Conservation (phyloP, 2,888 invertebrate genomes). For the Cantharis lateralis region DNA sequence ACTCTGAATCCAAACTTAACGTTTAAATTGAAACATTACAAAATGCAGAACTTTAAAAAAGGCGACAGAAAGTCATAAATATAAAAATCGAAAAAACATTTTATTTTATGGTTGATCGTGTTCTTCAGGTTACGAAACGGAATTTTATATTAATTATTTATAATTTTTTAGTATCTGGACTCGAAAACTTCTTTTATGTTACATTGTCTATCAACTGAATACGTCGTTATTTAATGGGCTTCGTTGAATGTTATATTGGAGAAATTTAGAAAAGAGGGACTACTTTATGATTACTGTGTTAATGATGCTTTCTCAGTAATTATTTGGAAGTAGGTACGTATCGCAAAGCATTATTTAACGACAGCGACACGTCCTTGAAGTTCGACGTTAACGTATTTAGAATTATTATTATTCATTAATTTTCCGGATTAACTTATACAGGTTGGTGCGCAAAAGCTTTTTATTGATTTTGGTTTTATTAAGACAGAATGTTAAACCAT, state of each 20-base stretch:
- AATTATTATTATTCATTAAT: background rate
- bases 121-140: background rate
- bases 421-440: background rate
- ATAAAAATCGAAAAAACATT: background rate
- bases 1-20: background rate
- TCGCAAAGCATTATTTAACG: background rate
- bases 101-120: background rate
- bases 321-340: background rate
- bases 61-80: background rate
- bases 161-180: background rate
- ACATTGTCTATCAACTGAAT: background rate
- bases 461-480: too few species aligned
- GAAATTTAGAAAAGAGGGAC: background rate
- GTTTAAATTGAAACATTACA: background rate
- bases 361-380: background rate
- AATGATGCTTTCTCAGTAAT: background rate
- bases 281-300: background rate
- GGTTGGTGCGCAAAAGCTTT: too few species aligned
- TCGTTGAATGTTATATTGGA: background rate
- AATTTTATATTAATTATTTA: background rate
- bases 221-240: background rate
- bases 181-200: background rate
- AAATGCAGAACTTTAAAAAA: background rate
- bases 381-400: background rate
- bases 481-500: too few species aligned